Evolutionary conservation across 2,888 invertebrate genomes (phyloP).

Genomic region (Bombylius major): DNA sequence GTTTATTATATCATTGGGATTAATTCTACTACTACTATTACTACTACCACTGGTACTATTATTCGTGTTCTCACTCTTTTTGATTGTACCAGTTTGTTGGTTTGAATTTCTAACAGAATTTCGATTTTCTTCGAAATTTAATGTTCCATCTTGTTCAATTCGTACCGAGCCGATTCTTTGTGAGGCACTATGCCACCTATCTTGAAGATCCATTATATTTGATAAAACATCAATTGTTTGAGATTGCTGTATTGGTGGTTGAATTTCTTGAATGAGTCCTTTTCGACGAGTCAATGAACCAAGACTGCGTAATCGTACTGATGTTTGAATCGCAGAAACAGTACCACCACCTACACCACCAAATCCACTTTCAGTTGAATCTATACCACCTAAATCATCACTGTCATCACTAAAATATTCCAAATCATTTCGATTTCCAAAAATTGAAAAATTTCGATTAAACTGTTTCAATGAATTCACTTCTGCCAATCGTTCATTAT

Average conservation of each 20-base stretch:
- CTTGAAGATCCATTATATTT: constrained; percentile 57
- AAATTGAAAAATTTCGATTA: constrained; percentile 43
- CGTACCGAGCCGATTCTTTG: constrained; percentile 28
- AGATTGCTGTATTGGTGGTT: constrained; percentile 8
- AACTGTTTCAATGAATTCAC: constrained; percentile 21
- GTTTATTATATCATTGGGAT: constrained; percentile 27
- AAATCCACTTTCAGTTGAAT: constrained; percentile 25
- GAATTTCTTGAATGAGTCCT: constrained; percentile 1
- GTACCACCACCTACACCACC: constrained; percentile 39
- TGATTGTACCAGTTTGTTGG: background rate
- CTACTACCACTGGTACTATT: background rate
- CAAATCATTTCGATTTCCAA: constrained; percentile 54
- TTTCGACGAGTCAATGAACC: constrained; percentile 6
- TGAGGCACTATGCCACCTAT: constrained; percentile 43
- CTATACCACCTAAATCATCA: constrained; percentile 18
- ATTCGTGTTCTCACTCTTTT: constrained; percentile 2
- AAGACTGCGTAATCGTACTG: constrained; percentile 20
- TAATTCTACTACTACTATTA: background rate
- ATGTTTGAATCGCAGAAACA: constrained; percentile 35
- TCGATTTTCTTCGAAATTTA: constrained; percentile 40
- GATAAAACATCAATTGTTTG: constrained; percentile 49
- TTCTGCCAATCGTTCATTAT: constrained; percentile 23
- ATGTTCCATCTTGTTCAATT: constrained; percentile 42
- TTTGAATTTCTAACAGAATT: background rate
- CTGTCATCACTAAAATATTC: constrained; percentile 51